phyloP scores from a whole-genome alignment of 37 sponge, comb jelly and placozoan genomes.

The Agelas oroides region DNA sequence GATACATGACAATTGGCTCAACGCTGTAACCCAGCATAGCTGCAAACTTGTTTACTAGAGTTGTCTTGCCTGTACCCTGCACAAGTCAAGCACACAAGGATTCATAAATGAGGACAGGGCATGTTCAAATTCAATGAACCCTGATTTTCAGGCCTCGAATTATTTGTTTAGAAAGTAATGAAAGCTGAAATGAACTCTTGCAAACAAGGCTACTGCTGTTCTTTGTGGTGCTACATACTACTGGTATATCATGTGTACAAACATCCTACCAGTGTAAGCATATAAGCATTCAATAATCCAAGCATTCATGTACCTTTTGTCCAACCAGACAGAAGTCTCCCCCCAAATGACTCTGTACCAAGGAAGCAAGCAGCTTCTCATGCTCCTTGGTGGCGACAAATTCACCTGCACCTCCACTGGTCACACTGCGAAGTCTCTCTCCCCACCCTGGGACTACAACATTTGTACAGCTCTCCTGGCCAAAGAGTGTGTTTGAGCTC shows the following conservation, averaged over 20 bases:
- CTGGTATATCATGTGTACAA: too few relatives aligned
- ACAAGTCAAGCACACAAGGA: background rate
- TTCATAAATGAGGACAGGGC: too few relatives aligned
- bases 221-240: too few relatives aligned
- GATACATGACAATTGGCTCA: conserved; percentile 79
- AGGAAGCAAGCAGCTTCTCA: conserved; percentile 36
- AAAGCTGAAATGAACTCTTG: too few relatives aligned
- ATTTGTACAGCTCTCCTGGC: background rate
- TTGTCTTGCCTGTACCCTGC: conserved; percentile 86
- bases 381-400: conserved; percentile 49
- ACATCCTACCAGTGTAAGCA: too few relatives aligned
- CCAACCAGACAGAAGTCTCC: conserved; percentile 87
- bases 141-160: too few relatives aligned
- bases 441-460: conserved; percentile 4
- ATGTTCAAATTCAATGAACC: too few relatives aligned
- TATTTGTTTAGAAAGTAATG: too few relatives aligned
- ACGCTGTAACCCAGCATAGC: conserved; percentile 66
- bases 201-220: too few relatives aligned
- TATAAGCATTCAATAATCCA: too few relatives aligned
- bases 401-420: background rate
- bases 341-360: conserved; percentile 72
- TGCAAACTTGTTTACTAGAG: conserved; percentile 73
- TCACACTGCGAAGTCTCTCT: background rate
- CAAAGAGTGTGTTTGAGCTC: too few relatives aligned
- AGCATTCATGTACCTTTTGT: conserved; percentile 44